Evolutionary conservation across 2,113 vertebrate species (phyloP).

Genomic region (Gavia stellata): DNA sequence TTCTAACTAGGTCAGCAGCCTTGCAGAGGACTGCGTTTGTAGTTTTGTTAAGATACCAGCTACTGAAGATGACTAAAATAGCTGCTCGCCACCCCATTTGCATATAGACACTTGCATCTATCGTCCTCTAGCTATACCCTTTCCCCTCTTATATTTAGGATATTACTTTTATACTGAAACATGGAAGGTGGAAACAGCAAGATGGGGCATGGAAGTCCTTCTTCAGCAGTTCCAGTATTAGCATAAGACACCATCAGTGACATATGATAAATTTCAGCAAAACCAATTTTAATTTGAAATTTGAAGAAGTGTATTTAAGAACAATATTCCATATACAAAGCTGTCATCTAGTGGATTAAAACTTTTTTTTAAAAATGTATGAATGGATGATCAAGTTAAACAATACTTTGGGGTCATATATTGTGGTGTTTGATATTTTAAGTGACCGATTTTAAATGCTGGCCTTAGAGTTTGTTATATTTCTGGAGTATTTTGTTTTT

Average conservation of each 20-base stretch:
- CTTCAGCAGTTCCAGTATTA: neutral
- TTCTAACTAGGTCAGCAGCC: neutral
- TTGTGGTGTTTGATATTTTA: neutral
- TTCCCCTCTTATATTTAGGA: neutral
- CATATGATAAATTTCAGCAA: neutral
- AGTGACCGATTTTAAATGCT: neutral
- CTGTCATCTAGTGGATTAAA: neutral
- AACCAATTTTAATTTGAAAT: neutral
- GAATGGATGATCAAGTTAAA: neutral
- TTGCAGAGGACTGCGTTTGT: neutral
- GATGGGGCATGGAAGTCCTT: neutral
- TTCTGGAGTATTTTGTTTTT: neutral
- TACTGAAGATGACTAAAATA: neutral
- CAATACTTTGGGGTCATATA: neutral
- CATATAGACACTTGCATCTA: neutral
- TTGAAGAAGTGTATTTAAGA: neutral
- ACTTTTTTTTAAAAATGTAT: neutral
- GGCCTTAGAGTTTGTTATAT: neutral
- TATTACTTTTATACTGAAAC: neutral
- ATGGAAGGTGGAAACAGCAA: neutral
- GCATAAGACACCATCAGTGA: neutral
- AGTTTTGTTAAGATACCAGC: neutral
- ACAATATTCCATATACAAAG: neutral
- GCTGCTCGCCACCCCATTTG: neutral
- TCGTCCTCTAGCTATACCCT: neutral